Evolutionary conservation across 1,140 invertebrate genomes (phyloP).

Genomic region (Ridgeia piscesae): DNA sequence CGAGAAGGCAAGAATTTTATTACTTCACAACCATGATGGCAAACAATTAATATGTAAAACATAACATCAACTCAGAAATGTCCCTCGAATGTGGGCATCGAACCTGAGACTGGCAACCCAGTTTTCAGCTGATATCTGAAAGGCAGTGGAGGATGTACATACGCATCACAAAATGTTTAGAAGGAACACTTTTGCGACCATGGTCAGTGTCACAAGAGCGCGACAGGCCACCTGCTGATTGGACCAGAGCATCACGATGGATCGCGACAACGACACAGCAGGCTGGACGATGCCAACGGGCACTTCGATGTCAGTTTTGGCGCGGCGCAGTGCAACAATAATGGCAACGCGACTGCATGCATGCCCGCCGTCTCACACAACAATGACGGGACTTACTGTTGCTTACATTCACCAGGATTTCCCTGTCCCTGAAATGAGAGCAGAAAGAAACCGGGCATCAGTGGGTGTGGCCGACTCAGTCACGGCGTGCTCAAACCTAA

Average conservation of each 20-base stretch:
- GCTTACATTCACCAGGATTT: slow-evolving; percentile 1
- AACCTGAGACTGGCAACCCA: not conserved
- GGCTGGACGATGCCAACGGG: not conserved
- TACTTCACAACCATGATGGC: not conserved
- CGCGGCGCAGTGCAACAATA: not conserved
- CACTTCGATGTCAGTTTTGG: not conserved
- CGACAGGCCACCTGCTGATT: not conserved
- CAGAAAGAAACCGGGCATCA: not conserved
- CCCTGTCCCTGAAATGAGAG: not conserved
- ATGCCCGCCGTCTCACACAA: not conserved
- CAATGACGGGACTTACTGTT: not conserved
- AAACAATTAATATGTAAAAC: not conserved
- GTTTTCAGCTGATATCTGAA: not conserved
- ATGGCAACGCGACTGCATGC: not conserved
- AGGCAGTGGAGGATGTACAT: not conserved
- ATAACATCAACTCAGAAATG: not conserved
- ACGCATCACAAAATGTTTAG: not conserved
- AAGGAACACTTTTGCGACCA: not conserved
- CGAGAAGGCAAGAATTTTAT: not conserved
- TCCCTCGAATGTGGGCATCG: not conserved
- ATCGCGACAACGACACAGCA: not conserved
- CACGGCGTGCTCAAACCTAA: not conserved
- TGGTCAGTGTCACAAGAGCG: not conserved
- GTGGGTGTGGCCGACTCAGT: not conserved
- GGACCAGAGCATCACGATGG: not conserved